Evolutionary conservation across 2,797 vertebrate species (phyloP), one percentile per base, ranked within the genome.

Genomic region (Sebastes vulpes): DNA sequence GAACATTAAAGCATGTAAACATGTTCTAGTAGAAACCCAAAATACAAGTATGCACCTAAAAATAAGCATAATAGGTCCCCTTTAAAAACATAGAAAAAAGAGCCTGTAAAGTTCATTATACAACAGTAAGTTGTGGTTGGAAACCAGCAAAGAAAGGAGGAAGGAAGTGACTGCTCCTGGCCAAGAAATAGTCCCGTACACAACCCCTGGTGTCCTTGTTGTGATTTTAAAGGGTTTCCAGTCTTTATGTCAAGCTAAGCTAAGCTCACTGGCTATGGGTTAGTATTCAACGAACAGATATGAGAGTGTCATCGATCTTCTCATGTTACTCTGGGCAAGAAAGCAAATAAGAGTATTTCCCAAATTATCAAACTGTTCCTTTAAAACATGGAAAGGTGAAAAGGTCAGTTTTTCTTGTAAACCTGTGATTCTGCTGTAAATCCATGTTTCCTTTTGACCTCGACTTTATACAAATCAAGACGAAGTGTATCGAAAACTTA

Each of bases 381-480:
- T 31, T 64, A 31, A 68, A 63, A 9, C 12, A 38, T 18, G 5
- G 6, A 38, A 69, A 59, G 10, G 10, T 16, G n/a, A 18, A 64
- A 48, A 35, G 11, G 9, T 38, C 35, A 38, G 14, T 56, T 73
- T 11, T 16, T 76, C 20, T 50, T 26, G 42, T 21, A 7, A 65
- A n/a, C 3, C 6, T 48, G 1, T 54, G 67, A 2, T 25, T 52
- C 2, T 65, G 35, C 23, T 71, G 57, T 63, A 38, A 46, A 59
- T 67, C 11, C n/a, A 63, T 50, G 63, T 9, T 74, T 53, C 42
- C 5, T 11, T 11, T 57, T 80, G 52, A 58, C 53, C 63, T 77
- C 48, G 63, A 80, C 54, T 57, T 70, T 25, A 58, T 48, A 71
- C 66, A 79, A 83, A 74, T 80, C 35, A 38, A 65, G 28, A 25